Conservation (phyloP, 1,140 invertebrate species). For the Papilio xuthus region DNA sequence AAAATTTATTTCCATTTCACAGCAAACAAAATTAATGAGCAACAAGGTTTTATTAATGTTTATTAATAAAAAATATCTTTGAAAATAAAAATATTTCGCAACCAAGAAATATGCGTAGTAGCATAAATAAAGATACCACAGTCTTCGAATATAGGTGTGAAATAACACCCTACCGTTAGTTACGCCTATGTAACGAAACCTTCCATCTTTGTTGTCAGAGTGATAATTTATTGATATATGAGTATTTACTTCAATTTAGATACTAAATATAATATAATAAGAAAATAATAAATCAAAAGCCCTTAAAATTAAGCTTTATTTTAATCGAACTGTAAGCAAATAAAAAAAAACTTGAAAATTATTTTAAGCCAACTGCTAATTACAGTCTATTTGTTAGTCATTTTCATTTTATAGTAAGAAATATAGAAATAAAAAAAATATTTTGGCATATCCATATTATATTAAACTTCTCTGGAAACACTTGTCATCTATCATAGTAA, state of each 20-base stretch:
- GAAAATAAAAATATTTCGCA: neutral
- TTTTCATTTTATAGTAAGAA: too few relatives aligned
- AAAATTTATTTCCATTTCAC: neutral
- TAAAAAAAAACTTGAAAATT: too few relatives aligned
- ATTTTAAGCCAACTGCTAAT: too few relatives aligned
- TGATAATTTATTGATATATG: neutral
- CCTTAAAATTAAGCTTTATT: too few relatives aligned
- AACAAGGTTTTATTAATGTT: neutral
- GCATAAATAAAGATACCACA: neutral
- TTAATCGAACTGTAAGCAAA: too few relatives aligned
- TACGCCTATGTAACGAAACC: conserved; percentile 9
- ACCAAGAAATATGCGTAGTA: neutral
- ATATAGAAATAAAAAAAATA: neutral
- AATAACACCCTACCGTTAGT: conserved; percentile 16
- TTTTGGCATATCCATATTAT: conserved; percentile 40
- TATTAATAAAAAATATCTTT: neutral
- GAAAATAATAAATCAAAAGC: too few relatives aligned
- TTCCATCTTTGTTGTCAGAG: conserved; percentile 1
- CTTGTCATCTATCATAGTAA: conserved; percentile 46
- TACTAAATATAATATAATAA: too few relatives aligned
- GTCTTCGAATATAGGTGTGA: conserved; percentile 22
- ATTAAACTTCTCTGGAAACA: conserved; percentile 39
- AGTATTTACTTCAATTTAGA: neutral
- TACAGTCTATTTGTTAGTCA: too few relatives aligned
- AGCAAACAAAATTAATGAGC: neutral